Conservation (phyloP, 2,888 invertebrate species). For the Meta bourneti region DNA sequence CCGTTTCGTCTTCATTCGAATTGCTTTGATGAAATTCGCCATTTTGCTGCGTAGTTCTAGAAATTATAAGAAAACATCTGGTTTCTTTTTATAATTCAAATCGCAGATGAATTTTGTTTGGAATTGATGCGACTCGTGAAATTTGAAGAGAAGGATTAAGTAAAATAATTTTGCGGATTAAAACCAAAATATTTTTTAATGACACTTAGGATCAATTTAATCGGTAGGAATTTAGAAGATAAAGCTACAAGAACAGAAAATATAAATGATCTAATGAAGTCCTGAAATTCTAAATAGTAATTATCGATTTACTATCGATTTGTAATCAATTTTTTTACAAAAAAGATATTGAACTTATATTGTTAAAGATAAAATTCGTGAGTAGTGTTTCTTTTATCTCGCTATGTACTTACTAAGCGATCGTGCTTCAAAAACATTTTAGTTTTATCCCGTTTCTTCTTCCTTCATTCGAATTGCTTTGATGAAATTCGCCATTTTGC, state of each 20-base stretch:
- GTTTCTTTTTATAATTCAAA: not conserved
- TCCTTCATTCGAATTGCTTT: not conserved
- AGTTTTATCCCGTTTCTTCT: not conserved
- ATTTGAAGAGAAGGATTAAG: not conserved
- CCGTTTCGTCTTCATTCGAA: not conserved
- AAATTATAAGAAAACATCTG: not conserved
- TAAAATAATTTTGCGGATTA: not conserved
- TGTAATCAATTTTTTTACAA: too few species aligned
- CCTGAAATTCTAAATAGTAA: too few species aligned
- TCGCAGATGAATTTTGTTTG: not conserved
- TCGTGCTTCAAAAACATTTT: not conserved
- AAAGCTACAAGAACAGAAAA: too few species aligned
- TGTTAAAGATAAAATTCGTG: constrained; percentile 38
- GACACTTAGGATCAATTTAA: too few species aligned
- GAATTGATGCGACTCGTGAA: not conserved
- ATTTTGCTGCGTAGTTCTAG: not conserved
- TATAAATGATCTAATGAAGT: too few species aligned
- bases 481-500: not conserved
- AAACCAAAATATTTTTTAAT: too few species aligned
- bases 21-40: not conserved
- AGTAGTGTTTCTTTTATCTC: not conserved
- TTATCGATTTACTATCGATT: too few species aligned
- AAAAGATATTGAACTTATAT: too few species aligned
- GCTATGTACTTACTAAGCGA: not conserved
- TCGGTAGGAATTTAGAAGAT: too few species aligned